phyloP scores from a whole-genome alignment of 2,797 vertebrate genomes.

The Spea hammondii region DNA sequence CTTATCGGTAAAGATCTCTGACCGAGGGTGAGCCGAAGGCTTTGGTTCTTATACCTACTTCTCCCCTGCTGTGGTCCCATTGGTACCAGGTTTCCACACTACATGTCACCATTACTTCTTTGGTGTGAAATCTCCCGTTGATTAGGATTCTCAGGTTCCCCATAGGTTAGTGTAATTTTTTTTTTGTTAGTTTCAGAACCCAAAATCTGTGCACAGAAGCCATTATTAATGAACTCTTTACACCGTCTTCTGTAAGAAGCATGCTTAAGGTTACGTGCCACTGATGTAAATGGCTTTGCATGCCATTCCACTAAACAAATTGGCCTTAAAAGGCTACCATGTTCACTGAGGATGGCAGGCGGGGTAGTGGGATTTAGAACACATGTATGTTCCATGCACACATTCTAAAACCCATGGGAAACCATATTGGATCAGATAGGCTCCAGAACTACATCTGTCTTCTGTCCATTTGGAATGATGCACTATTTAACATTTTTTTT shows the following conservation, averaged over 20 bases:
- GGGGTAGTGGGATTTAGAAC: background rate
- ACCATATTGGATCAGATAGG: slow-evolving; percentile 17
- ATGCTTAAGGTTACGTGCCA: too few species aligned
- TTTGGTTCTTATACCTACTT: too few species aligned
- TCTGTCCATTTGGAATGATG: background rate
- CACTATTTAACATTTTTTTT: slow-evolving; percentile 9
- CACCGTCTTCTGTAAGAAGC: too few species aligned
- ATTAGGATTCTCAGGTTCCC: background rate
- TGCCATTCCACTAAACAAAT: too few species aligned
- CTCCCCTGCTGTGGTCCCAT: background rate
- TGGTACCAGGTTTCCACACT: background rate
- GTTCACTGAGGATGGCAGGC: background rate
- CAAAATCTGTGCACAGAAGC: too few species aligned
- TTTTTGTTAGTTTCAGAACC: background rate
- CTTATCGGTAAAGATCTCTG: too few species aligned
- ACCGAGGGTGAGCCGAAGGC: too few species aligned
- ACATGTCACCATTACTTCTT: background rate
- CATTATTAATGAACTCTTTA: too few species aligned
- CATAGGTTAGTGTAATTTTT: background rate
- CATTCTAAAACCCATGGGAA: background rate
- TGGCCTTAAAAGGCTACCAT: too few species aligned
- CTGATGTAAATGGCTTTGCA: too few species aligned
- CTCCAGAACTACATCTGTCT: background rate
- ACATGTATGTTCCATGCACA: background rate
- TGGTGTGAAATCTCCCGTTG: background rate